Conservation (phyloP, 1,140 invertebrate species). For the Calycopis cecrops region DNA sequence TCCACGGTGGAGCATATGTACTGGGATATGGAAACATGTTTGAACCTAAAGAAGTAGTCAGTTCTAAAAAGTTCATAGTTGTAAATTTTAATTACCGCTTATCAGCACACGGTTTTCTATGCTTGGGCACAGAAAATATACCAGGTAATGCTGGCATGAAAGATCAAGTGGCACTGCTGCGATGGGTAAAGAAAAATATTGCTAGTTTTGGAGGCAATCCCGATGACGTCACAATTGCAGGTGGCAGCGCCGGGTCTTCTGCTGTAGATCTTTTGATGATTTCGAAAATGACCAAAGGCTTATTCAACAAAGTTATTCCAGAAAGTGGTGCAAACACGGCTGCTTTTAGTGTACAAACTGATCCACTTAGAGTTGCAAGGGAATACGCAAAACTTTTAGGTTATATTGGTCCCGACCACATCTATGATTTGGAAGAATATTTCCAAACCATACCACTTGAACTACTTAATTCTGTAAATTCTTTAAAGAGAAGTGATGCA, state of each 20-base stretch:
- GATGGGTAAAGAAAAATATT: constrained; percentile 48
- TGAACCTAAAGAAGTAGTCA: constrained; percentile 21
- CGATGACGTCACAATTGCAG: constrained; percentile 40
- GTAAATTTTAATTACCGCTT: constrained; percentile 31
- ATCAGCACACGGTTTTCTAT: constrained; percentile 32
- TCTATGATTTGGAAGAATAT: constrained; percentile 43
- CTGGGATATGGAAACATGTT: constrained; percentile 26
- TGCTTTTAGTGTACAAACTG: constrained; percentile 29
- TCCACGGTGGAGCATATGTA: constrained; percentile 27
- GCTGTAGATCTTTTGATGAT: constrained; percentile 38
- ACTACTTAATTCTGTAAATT: constrained; percentile 24
- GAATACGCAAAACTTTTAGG: constrained; percentile 29
- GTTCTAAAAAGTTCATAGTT: constrained; percentile 21
- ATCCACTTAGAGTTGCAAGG: constrained; percentile 40
- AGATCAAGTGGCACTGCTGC: constrained; percentile 39
- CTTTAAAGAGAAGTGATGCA: constrained; percentile 8
- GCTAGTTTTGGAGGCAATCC: constrained; percentile 44
- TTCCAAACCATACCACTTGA: constrained; percentile 36
- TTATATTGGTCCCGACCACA: constrained; percentile 30
- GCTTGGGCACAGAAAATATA: constrained; percentile 33
- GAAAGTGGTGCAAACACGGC: constrained; percentile 34
- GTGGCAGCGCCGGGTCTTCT: constrained; percentile 39
- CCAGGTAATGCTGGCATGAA: constrained; percentile 51
- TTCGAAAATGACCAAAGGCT: constrained; percentile 36
- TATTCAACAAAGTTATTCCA: constrained; percentile 43